Evolutionary conservation across 1,140 invertebrate species (phyloP).

Genomic region (Leptinotarsa texana): DNA sequence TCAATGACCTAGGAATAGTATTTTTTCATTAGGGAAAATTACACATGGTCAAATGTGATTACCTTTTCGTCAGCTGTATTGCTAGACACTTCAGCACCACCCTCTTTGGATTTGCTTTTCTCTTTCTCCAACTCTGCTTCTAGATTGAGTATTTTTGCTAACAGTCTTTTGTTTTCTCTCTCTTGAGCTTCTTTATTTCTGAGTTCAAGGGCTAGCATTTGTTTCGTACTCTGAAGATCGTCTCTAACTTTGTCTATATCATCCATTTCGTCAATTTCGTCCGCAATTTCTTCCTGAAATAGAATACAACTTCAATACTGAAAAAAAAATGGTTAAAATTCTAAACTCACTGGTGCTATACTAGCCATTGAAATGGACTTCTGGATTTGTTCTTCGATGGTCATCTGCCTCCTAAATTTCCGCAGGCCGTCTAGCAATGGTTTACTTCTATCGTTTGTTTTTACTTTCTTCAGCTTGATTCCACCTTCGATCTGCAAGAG

Average conservation of each 20-base stretch:
- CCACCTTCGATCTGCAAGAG: constrained; percentile 70
- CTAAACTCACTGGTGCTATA: constrained; percentile 50
- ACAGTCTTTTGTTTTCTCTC: constrained; percentile 81
- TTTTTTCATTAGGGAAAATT: not conserved
- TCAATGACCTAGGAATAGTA: constrained; percentile 57
- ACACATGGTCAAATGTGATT: constrained; percentile 1
- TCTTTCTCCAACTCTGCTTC: constrained; percentile 76
- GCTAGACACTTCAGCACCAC: constrained; percentile 20
- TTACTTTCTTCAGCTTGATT: constrained; percentile 74
- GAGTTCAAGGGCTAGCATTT: constrained; percentile 83
- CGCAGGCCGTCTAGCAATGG: constrained; percentile 80
- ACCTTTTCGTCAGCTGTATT: constrained; percentile 51
- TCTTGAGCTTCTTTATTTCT: constrained; percentile 84
- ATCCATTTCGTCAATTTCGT: constrained; percentile 80
- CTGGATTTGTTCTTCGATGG: constrained; percentile 84
- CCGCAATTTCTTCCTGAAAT: constrained; percentile 55
- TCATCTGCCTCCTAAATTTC: constrained; percentile 85
- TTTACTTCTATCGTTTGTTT: constrained; percentile 84
- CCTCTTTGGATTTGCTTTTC: constrained; percentile 55
- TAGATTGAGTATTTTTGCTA: constrained; percentile 75
- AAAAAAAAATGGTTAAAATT: not conserved
- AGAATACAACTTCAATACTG: not conserved
- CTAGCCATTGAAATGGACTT: constrained; percentile 73
- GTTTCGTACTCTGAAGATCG: constrained; percentile 88
- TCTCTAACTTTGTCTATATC: constrained; percentile 90